Evolutionary conservation across 2,113 vertebrate genomes (phyloP), one percentile per base, ranked within the genome.

Genomic region (Trinectes maculatus): DNA sequence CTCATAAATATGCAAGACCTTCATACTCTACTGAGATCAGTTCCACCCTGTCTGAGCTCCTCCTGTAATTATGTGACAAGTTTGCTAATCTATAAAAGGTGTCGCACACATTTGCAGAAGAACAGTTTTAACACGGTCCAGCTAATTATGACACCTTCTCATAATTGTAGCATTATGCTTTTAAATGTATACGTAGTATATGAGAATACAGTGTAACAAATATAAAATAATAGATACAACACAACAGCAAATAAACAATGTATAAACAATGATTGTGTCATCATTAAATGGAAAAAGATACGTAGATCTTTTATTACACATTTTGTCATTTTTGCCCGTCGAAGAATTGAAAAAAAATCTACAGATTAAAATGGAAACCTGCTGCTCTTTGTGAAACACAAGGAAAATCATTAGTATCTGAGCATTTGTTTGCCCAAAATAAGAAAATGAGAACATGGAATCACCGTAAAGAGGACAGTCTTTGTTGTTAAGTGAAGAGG

Each of bases 81-180:
- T 77, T 75, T 56, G 31, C 52, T 66, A 69, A 81, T 82, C 62
- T 67, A 28, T 75, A 55, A 70, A 82, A 81, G 21, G 46, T 65
- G 60, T 75, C 70, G 52, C 46, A 42, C 59, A 58, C 56, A 54
- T 80, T 56, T 80, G 26, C 28, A 65, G 33, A 73, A 60, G 51
- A 8, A 0, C 6, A 66, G 31, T 70, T 42, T 28, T 21, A 66
- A 18, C 56, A 33, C 36, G 52, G 34, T 66, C 59, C 33, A 59
- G 53, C 29, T 25, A 33, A 75, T 64, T 4, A 53, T 34, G 54
- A 49, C 54, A 61, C n/a, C 61, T 79, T 62, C 58, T n/a, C 44
- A 55, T 68, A 60, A 71, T 67, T 43, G 26, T 3, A 1, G 9
- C 22, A 48, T 36, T 42, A 28, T 58, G 22, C 63, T 46, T 61